Percentiles rank a stretch among this genome's conserved stretches.
Evolutionary conservation across 1,140 invertebrate genomes (phyloP).

Genomic region (Aricia agestis): DNA sequence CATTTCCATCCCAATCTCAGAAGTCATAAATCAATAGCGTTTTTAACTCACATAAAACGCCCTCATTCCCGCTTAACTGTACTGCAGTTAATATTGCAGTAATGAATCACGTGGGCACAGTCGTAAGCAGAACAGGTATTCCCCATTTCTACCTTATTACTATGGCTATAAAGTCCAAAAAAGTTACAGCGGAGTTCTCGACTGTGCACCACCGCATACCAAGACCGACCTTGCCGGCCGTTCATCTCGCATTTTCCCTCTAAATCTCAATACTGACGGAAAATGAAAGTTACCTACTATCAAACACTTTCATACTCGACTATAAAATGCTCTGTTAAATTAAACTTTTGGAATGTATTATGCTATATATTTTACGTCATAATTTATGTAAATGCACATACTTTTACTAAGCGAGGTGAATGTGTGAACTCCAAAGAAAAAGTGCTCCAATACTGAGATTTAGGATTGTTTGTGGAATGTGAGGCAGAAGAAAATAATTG

Average conservation of each 20-base stretch:
- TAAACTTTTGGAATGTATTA: too few species aligned
- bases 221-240: constrained; percentile 55
- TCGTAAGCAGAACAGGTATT: neutral
- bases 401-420: constrained; percentile 6
- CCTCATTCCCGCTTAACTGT: too few species aligned
- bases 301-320: neutral
- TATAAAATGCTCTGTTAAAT: neutral
- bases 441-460: constrained; percentile 5
- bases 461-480: neutral
- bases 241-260: constrained; percentile 38
- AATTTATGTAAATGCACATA: neutral
- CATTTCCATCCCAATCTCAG: too few species aligned
- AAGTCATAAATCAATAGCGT: neutral
- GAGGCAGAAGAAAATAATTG: neutral
- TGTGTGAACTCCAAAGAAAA: constrained; percentile 10
- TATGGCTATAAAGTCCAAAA: neutral
- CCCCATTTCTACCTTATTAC: neutral
- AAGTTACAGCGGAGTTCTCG: neutral
- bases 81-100: constrained; percentile 1
- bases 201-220: constrained; percentile 37
- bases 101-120: neutral
- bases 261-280: neutral
- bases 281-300: neutral
- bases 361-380: too few species aligned
- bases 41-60: neutral